Conservation (phyloP, 2,113 vertebrate genomes). For the Corythoichthys haematopterus region DNA sequence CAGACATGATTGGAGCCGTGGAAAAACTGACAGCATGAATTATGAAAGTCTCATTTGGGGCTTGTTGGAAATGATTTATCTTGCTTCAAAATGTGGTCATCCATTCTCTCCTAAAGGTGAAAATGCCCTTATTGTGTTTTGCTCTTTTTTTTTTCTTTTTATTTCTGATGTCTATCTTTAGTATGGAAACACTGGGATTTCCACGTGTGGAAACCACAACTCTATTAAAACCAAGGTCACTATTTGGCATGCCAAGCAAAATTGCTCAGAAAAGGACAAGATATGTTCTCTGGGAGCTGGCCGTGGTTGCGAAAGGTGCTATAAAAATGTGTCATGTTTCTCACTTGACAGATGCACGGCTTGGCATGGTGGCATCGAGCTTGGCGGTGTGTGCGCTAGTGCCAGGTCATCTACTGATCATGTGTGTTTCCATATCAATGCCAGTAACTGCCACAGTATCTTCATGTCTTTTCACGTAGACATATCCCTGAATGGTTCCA, state of each 20-base stretch:
- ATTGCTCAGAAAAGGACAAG: slow-evolving; percentile 60
- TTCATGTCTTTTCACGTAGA: neutral
- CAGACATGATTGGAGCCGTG: slow-evolving; percentile 59
- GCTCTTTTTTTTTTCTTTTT: slow-evolving; percentile 27
- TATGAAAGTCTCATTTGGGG: slow-evolving; percentile 66
- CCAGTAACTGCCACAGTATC: slow-evolving; percentile 50
- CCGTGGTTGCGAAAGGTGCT: slow-evolving; percentile 63
- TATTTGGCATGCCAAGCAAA: slow-evolving; percentile 56
- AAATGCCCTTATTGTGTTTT: slow-evolving; percentile 44
- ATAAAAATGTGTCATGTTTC: slow-evolving; percentile 72
- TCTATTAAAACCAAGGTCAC: slow-evolving; percentile 59
- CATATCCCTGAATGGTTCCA: neutral
- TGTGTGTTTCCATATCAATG: slow-evolving; percentile 47
- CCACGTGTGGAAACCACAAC: slow-evolving; percentile 35
- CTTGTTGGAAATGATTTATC: slow-evolving; percentile 62
- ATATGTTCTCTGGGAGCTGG: slow-evolving; percentile 65
- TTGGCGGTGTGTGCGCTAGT: slow-evolving; percentile 61
- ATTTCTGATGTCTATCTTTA: slow-evolving; percentile 38
- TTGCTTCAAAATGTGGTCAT: slow-evolving; percentile 52
- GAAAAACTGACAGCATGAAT: slow-evolving; percentile 72
- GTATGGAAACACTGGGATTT: slow-evolving; percentile 43
- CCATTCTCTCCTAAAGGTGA: slow-evolving; percentile 37
- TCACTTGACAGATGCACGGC: slow-evolving; percentile 75
- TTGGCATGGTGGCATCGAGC: slow-evolving; percentile 67
- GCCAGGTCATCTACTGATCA: slow-evolving; percentile 67